Conservation (phyloP, 2,113 vertebrate genomes). For the Atherinomorus stipes region DNA sequence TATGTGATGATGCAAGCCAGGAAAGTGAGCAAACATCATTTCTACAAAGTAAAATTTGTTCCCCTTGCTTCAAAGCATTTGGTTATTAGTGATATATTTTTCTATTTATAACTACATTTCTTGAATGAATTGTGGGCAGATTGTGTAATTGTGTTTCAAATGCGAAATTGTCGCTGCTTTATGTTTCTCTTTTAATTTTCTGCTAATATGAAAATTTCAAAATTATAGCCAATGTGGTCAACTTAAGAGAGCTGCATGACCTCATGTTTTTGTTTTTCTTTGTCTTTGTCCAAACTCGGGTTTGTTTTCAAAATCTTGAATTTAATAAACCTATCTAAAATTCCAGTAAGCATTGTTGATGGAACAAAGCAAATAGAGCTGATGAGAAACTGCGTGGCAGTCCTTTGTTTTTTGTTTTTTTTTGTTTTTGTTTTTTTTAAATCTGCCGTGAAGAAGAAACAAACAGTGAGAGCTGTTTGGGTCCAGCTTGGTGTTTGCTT, state of each 20-base stretch:
- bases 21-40: neutral
- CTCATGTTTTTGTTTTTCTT: neutral
- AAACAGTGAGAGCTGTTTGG: too few relatives aligned
- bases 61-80: neutral
- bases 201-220: neutral
- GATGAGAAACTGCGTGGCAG: too few relatives aligned
- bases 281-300: neutral
- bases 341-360: neutral
- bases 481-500: too few relatives aligned
- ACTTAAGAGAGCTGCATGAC: neutral
- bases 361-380: too few relatives aligned
- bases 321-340: conserved; percentile 18
- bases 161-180: conserved; percentile 9
- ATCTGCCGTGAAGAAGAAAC: too few relatives aligned
- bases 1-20: neutral
- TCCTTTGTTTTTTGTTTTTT: too few relatives aligned
- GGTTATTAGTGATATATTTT: neutral
- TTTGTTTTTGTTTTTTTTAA: too few relatives aligned
- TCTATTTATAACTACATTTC: neutral
- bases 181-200: conserved; percentile 8
- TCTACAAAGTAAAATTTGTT: neutral
- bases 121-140: neutral
- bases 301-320: conserved; percentile 2
- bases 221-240: neutral
- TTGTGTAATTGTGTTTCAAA: conserved; percentile 14